Evolutionary conservation across 2,888 invertebrate species (phyloP), one percentile per base, ranked within the genome.

Genomic region (Cryptus viduatorius): DNA sequence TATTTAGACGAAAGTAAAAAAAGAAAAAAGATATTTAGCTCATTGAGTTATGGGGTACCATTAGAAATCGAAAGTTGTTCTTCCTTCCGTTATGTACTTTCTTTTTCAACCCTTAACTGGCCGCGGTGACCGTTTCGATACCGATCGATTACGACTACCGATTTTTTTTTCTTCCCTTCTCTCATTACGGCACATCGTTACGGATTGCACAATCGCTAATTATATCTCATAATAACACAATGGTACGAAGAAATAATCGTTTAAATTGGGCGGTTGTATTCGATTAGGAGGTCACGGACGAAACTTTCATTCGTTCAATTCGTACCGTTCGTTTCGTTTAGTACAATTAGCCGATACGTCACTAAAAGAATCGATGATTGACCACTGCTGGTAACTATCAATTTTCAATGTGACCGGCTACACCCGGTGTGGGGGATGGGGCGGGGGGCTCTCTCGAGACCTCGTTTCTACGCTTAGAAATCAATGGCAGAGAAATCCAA

Each of bases 401-500:
- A 87, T 87, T 87, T 87, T 86, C 84, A 87, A 85, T 84, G 67
- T 37, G 65, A 78, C 44, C 50, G 24, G 53, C 29, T 50, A 56
- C 68, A 64, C 16, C 29, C 37, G 37, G 0, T 7, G 37, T 7
- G 37, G 37, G 37, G 3, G 37, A 8, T 4, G 37, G 37, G 37
- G 37, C 5, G 37, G 37, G 37, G 37, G 37, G 42, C 24, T 67
- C 79, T 53, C 50, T 48, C 44, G 72, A 87, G 86, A 75, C 85
- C 86, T 87, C 83, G 80, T 87, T 87, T 82, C 81, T 65, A 82
- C 76, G 73, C 76, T 68, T 65, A 50, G 78, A 83, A 85, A 84
- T 85, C 85, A 87, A 86, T 87, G 82, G 67, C 85, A 80, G 86
- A 84, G 87, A 87, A 89, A 89, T 88, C 78, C 75, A 67, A 80